Conservation (phyloP, 2,888 invertebrate species). For the Frankliniella intonsa region DNA sequence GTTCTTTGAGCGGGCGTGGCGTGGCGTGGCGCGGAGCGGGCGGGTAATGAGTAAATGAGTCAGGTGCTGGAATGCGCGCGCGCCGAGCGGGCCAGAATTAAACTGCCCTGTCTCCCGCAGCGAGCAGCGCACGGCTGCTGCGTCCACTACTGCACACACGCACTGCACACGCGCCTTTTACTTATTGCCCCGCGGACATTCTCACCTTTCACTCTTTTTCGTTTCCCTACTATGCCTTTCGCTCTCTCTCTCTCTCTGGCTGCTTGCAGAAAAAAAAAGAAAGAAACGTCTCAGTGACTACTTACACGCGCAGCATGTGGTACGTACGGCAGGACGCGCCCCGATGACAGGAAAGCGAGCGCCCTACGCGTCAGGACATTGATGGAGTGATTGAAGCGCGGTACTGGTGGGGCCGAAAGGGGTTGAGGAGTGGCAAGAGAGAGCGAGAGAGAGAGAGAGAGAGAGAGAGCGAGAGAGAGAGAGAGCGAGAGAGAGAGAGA, state of each 20-base stretch:
- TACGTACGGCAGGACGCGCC: too few species aligned
- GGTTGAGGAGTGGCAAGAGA: background rate
- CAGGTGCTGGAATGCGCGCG: background rate
- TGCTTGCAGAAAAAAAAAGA: background rate
- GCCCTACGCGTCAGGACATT: background rate
- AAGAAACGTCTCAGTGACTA: too few species aligned
- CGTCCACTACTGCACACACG: too few species aligned
- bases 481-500: background rate
- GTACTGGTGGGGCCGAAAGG: background rate
- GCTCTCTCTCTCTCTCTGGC: background rate
- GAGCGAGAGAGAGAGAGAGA: background rate
- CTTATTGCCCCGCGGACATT: background rate
- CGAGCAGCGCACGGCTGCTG: too few species aligned
- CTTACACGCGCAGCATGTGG: too few species aligned
- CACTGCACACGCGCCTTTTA: background rate
- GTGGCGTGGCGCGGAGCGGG: too few species aligned
- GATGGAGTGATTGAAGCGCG: background rate
- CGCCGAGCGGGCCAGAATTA: too few species aligned
- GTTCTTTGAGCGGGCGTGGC: too few species aligned
- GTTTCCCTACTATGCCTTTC: background rate
- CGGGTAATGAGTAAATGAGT: too few species aligned
- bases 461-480: background rate
- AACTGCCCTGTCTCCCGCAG: too few species aligned
- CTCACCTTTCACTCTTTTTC: too few species aligned
- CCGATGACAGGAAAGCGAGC: too few species aligned